Base-by-base conservation (phyloP, 2,113 vertebrate genomes). In the Phainopepla nitens region DNA sequence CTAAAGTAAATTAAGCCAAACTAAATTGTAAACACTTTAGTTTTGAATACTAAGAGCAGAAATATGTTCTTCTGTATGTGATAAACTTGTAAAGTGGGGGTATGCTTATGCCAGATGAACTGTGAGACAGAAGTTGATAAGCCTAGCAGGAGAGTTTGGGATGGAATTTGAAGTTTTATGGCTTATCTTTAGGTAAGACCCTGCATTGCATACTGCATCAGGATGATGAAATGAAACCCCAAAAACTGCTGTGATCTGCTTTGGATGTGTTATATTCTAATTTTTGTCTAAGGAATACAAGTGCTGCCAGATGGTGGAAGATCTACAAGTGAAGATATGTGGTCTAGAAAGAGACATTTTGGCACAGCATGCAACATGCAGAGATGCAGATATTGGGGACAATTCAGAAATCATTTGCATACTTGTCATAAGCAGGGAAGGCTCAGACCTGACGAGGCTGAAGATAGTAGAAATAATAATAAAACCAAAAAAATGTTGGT, bases 1-100 rank as follows among this genome's bases (percentile, higher is more conserved):
- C 76, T 80, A 93, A 97, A 96, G 90, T 86, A 93, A 95, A 94
- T 96, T 90, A 92, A 88, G 60, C 42, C 88, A 88, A 81, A 92
- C 68, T 86, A 60, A 93, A 92, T 94, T 90, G 71, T 91, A 90
- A 93, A 92, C 89, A 70, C 76, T 83, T 85, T 62, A 62, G 50
- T 93, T 92, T 76, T 62, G 58, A 81, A 81, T 69, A 94, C 23
- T 82, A 39, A 56, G 79, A 88, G 29, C 17, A 90, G 79, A 90
- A 90, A 70, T 77, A 51, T 39, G 47, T 80, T 53, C 39, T 70
- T 93, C 68, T 54, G 18, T 70, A 51, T 93, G 64, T 54, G 71
- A 88, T 73, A 80, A 92, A 88, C 28, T 56, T 65, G 20, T 66
- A 39, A 71, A 87, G 21, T 60, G 47, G 75, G 50, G 7, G 3